phyloP scores from a whole-genome alignment of 2,797 vertebrate species.

The Aotus griseimembra region DNA sequence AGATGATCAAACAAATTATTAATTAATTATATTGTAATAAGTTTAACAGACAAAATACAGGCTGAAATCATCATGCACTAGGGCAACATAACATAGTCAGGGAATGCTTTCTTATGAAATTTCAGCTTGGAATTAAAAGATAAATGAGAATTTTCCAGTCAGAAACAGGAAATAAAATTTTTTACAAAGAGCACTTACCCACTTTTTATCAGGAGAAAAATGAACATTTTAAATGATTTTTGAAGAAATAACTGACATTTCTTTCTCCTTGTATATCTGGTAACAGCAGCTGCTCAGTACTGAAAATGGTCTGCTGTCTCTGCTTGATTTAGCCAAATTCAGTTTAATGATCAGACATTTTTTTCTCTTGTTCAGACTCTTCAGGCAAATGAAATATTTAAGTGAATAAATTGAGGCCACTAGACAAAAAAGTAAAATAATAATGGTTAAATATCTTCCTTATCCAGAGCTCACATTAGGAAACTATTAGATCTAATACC shows the following conservation, averaged over 20 bases:
- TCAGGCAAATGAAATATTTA: constrained; percentile 35
- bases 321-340: constrained; percentile 29
- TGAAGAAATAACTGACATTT: constrained; percentile 17
- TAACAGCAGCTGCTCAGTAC: background rate
- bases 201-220: constrained; percentile 25
- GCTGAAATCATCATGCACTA: background rate
- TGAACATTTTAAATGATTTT: background rate
- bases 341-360: constrained; percentile 34
- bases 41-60: background rate
- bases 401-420: constrained; percentile 33
- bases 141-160: background rate
- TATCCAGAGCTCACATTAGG: background rate
- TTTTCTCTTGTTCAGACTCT: constrained; percentile 1
- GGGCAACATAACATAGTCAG: background rate
- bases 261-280: background rate
- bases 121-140: background rate
- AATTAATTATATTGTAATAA: background rate
- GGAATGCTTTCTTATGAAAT: background rate
- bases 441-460: background rate
- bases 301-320: background rate
- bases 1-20: background rate
- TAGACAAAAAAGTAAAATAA: constrained; percentile 10
- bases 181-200: background rate
- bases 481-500: constrained; percentile 6
- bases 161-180: constrained; percentile 20